A percentile compares a stretch with the other conserved stretches of the same genome.
Evolutionary conservation across 2,113 vertebrate genomes (phyloP).

Genomic region (Paramormyrops kingsleyae): DNA sequence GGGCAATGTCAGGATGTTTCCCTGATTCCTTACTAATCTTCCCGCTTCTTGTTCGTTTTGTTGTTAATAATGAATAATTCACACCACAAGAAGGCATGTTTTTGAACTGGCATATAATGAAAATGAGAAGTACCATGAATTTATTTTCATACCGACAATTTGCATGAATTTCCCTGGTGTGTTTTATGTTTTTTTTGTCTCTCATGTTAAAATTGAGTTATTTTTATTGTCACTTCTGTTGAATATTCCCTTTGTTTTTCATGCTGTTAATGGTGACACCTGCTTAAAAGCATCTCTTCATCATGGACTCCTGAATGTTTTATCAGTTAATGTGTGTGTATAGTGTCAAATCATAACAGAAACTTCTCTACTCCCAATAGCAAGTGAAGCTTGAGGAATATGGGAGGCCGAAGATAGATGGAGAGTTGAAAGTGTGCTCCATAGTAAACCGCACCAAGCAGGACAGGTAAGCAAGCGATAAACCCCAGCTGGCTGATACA

Average conservation of each 20-base stretch:
- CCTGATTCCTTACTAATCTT: background rate
- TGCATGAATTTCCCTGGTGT: background rate
- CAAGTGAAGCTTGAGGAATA: slow-evolving; percentile 92
- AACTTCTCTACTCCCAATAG: slow-evolving; percentile 46
- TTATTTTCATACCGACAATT: slow-evolving; percentile 7
- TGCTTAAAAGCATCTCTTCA: background rate
- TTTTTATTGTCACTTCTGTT: background rate
- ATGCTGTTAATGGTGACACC: background rate
- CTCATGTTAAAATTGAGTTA: background rate
- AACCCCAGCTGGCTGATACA: background rate
- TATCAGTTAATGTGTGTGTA: background rate
- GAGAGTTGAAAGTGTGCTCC: slow-evolving; percentile 90
- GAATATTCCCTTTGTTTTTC: background rate
- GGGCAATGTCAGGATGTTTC: background rate
- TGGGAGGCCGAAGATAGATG: slow-evolving; percentile 91
- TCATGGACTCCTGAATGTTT: background rate
- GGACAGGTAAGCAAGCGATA: slow-evolving; percentile 70
- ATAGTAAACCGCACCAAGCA: slow-evolving; percentile 92
- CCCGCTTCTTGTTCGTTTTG: background rate
- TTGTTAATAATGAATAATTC: slow-evolving; percentile 21
- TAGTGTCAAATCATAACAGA: background rate
- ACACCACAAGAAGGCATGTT: slow-evolving; percentile 2
- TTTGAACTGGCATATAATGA: slow-evolving; percentile 17
- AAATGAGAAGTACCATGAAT: slow-evolving; percentile 1
- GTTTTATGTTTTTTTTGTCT: background rate